Evolutionary conservation across 2,113 vertebrate species (phyloP).

Genomic region (Coryphaenoides rupestris): DNA sequence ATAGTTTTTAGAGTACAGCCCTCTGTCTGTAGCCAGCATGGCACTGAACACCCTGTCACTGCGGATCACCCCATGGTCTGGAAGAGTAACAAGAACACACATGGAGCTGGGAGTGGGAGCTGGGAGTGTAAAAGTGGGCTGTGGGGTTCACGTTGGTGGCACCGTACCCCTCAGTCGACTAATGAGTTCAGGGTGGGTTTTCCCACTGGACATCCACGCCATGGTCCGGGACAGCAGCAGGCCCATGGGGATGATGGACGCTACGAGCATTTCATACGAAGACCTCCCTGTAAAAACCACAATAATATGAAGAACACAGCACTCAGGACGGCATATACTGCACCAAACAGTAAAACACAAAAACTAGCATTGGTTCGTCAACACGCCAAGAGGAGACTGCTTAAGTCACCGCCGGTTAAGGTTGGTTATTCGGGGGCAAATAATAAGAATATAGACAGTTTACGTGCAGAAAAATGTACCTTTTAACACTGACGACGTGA

Average conservation of each 20-base stretch:
- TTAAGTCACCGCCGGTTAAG: too few relatives aligned
- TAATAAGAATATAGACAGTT: too few relatives aligned
- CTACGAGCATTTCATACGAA: slow-evolving; percentile 68
- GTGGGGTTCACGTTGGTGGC: not conserved
- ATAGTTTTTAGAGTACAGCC: slow-evolving; percentile 78
- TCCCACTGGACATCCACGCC: slow-evolving; percentile 88
- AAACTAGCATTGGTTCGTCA: too few relatives aligned
- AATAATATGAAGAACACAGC: too few relatives aligned
- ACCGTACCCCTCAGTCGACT: slow-evolving; percentile 80
- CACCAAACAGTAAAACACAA: too few relatives aligned
- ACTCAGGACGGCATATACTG: too few relatives aligned
- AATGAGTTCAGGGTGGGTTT: slow-evolving; percentile 81
- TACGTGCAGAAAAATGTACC: too few relatives aligned
- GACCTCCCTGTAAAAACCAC: too few relatives aligned
- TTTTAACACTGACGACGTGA: too few relatives aligned
- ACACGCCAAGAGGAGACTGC: too few relatives aligned
- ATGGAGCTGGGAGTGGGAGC: not conserved
- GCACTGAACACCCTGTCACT: slow-evolving; percentile 79
- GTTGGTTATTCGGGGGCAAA: too few relatives aligned
- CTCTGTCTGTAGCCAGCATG: slow-evolving; percentile 83
- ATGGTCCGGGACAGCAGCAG: slow-evolving; percentile 82
- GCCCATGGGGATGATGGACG: slow-evolving; percentile 80
- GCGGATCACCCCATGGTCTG: slow-evolving; percentile 85
- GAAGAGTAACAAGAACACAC: slow-evolving; percentile 17
- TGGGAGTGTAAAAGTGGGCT: not conserved